These are phyloP conservation scores for Bostrychus sinensis DNA, from an alignment of 2,113 vertebrate genomes.

Conservation along the genomic window DNA sequence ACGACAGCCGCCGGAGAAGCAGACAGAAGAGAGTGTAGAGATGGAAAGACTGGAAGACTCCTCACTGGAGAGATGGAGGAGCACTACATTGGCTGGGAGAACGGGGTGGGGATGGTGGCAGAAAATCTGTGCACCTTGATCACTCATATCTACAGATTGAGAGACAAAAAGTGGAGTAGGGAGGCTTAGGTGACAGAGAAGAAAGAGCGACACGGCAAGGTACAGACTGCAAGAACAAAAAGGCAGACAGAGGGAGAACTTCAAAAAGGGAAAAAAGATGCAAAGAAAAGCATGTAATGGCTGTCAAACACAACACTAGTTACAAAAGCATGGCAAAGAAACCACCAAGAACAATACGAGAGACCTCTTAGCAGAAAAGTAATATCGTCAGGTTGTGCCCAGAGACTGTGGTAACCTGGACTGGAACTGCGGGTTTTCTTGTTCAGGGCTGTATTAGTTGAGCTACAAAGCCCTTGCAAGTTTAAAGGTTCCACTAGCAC, in stretches of 20 bases:
- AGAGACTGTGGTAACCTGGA: slow-evolving; percentile 42
- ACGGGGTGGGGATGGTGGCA: background rate
- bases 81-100: background rate
- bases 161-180: slow-evolving; percentile 7
- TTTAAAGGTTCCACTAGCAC: no score
- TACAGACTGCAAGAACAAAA: slow-evolving; percentile 17
- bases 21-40: slow-evolving; percentile 46
- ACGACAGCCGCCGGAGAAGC: slow-evolving; percentile 63
- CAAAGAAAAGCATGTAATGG: slow-evolving; percentile 16
- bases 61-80: slow-evolving; percentile 36
- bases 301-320: slow-evolving; percentile 32
- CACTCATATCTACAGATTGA: slow-evolving; percentile 20
- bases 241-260: slow-evolving; percentile 10
- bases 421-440: no score
- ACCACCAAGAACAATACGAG: background rate
- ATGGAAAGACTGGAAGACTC: slow-evolving; percentile 36
- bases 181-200: slow-evolving; percentile 19
- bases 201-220: background rate
- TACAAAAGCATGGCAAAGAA: background rate
- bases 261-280: slow-evolving; percentile 9
- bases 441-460: no score
- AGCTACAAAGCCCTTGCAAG: no score
- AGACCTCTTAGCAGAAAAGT: slow-evolving; percentile 15
- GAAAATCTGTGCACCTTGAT: slow-evolving; percentile 46
- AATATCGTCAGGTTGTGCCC: slow-evolving; percentile 23